Base-by-base conservation (phyloP, 1,140 invertebrate species). In the Hyles euphorbiae region DNA sequence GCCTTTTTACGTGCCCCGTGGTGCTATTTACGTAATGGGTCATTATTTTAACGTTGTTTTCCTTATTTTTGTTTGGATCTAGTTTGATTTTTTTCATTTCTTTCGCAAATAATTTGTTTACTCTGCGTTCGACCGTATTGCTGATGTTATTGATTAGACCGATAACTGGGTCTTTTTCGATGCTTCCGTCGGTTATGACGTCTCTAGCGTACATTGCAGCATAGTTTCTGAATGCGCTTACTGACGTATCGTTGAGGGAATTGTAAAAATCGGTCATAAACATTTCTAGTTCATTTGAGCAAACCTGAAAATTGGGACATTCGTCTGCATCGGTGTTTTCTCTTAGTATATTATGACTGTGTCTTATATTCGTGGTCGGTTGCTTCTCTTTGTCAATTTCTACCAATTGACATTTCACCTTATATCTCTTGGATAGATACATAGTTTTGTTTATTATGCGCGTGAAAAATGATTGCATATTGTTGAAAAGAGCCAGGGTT, bases 201-300 rank as follows among this genome's bases (percentile, higher is more conserved):
- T 87, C 81, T 55, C 69, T 62, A 8, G 43, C 50, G 50, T 79
- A 87, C 76, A 84, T 83, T 51, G 75, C 72, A 9, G 61, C 62
- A 32, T 84, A 87, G 63, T 74, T 76, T 11, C 55, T 70, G 44
- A 84, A 63, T 5, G 65, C 64, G 34, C 66, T 74, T 0, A 74
- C 60, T 5, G 68, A 46, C 12, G 80, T 83, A 6, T 76, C 73
- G 7, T 83, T 82, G 6, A 82, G 3, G 7, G 58, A 56, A 6
- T 64, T 65, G 44, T 82, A 82, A 34, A 79, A 73, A 43, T 72
- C 63, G 1, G 47, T 54, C 55, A 84, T 58, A 54, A 78, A 83
- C 12, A 62, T 57, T 46, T 65, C 65, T 5, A 87, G 54, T 64
- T 87, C 83, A 3, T 65, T 53, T 5, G 78, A 73, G 56, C 83